Conservation (phyloP, 1,140 invertebrate species). For the Paralvinella palmiformis region DNA sequence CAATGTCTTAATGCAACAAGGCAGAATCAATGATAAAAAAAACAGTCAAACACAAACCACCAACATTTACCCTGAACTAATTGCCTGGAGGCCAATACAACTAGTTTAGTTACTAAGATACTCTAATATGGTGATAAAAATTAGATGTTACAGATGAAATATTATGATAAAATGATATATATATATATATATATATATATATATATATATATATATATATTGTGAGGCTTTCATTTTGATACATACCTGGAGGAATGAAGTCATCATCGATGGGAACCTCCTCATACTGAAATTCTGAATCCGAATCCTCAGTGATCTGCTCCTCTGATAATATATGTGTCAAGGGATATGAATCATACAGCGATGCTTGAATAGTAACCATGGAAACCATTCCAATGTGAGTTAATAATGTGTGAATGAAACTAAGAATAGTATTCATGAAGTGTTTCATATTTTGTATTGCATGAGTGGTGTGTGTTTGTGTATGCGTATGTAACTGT, state of each 20-base stretch:
- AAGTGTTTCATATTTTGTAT: too few species aligned
- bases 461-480: too few species aligned
- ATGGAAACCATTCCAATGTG: too few species aligned
- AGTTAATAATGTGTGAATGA: too few species aligned
- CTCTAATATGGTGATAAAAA: neutral
- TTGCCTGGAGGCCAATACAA: neutral
- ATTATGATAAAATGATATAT: neutral
- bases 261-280: constrained; percentile 42
- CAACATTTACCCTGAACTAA: too few species aligned
- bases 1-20: too few species aligned
- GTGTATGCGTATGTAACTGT: too few species aligned
- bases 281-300: constrained; percentile 41
- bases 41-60: too few species aligned
- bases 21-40: too few species aligned
- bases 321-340: constrained; percentile 15
- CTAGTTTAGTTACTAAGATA: constrained; percentile 7
- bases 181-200: neutral
- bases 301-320: constrained; percentile 28
- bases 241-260: constrained; percentile 34
- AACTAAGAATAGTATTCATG: too few species aligned
- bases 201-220: neutral
- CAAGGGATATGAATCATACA: too few species aligned
- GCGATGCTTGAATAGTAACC: too few species aligned
- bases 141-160: neutral
- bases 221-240: neutral